Evolutionary conservation across 2,113 vertebrate species (phyloP), one percentile per base, ranked within the genome.

Genomic region (Capreolus pygargus): DNA sequence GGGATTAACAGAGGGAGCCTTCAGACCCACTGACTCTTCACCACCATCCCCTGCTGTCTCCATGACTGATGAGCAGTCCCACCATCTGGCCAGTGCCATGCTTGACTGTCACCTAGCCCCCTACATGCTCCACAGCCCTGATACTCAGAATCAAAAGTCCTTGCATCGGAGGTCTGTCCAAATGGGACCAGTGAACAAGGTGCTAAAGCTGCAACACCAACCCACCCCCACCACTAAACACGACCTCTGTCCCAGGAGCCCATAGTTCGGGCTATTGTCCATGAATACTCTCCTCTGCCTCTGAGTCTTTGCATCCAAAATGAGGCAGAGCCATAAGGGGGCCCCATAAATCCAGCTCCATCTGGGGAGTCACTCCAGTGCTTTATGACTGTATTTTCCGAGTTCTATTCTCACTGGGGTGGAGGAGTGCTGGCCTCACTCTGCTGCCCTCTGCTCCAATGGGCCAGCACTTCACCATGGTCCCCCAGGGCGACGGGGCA

Each of bases 311-410:
- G 91, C 39, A 5, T 74, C 82, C 1, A 1, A 43, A 79, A 81
- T 13, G 27, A 89, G 54, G 84, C 76, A 12, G n/a, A 85, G 33
- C 3, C 50, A 7, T 0, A 1, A 47, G 4, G 11, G 27, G 33
- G 60, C 17, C 52, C 78, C 83, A 0, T 19, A 7, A 33, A n/a
- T 27, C 57, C 96, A 12, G 33, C n/a, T 43, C 39, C 30, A 1
- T 36, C 27, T 3, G 21, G 19, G n/a, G 33, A 50, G n/a, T 50
- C 47, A 1, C 50, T 33, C 16, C 33, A 21, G 57, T 15, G 64
- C 78, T 57, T 60, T 45, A 17, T 0, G 1, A 11, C 81, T 3
- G 25, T 0, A 0, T 6, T 12, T 30, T 57, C 50, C 0, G 0
- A 8, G 19, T 6, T 0, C 54, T 16, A 16, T 21, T 14, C 5